Evolutionary conservation across 2,888 invertebrate species (phyloP), one percentile per base, ranked within the genome.

Genomic region (Merodon equestris): DNA sequence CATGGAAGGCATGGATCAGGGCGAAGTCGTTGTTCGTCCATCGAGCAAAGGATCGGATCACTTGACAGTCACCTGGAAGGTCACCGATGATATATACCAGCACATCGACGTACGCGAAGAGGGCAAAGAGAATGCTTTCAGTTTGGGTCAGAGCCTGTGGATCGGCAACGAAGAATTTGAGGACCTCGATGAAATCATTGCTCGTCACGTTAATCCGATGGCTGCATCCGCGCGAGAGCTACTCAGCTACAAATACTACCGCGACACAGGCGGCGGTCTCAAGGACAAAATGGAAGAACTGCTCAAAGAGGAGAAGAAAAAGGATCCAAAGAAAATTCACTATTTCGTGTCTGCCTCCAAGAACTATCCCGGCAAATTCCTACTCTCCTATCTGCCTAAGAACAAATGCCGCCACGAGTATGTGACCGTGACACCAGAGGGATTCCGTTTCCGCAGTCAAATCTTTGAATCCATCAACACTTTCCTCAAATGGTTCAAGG

Each of bases 121-220:
- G 86, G 97, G 97, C 12, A 99, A 99, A 90, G 95, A 96, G 86
- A 98, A 99, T 87, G 95, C 96, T 0, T 99, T 98, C 87, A 97
- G 97, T 64, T 90, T 99, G 83, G 99, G 99, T 58, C 93, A 93
- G 84, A 92, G 93, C 4, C 90, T 99, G 10, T 94, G 94, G 93
- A 99, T 99, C 84, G 94, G 93, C 38, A 93, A 92, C 75, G 96
- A 98, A 85, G 97, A 98, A 86, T 99, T 97, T 88, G 99, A 99
- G 90, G 99, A 99, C 89, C 90, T 99, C 36, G 99, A 99, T 89
- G 99, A 99, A 93, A 99, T 99, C 74, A 96, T 99, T 64, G 98
- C 99, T 0, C 93, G 99, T 10, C 93, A 97, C 89, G 94, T 99
- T 4, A 97, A 96, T 74, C 99, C 99, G 0, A 98, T 99, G 98